These are phyloP conservation scores for Hapalemur alaotrensis DNA, from an alignment of 2,797 vertebrate species.

Conservation along the genomic window DNA sequence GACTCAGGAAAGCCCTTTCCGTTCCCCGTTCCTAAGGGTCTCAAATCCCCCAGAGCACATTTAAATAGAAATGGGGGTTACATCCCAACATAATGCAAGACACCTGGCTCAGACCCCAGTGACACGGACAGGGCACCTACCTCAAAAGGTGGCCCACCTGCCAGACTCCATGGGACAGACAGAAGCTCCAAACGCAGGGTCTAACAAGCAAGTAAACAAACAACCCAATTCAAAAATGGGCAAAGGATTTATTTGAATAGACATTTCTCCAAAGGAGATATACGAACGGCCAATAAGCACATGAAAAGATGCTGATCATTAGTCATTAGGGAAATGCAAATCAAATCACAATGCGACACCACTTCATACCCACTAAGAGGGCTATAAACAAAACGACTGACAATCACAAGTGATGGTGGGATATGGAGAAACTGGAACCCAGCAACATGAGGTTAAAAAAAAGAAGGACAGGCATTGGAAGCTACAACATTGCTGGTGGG, in stretches of 20 bases:
- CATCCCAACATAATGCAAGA: neutral
- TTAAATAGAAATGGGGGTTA: neutral
- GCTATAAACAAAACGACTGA: neutral
- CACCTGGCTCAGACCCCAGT: neutral
- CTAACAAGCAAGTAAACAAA: neutral
- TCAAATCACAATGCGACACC: neutral
- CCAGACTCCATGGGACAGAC: neutral
- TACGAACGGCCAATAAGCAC: neutral
- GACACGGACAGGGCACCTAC: neutral
- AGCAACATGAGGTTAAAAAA: too few species aligned
- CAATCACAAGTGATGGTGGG: neutral
- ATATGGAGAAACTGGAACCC: neutral
- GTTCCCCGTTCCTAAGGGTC: neutral
- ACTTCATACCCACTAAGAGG: neutral
- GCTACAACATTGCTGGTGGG: neutral
- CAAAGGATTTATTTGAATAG: neutral
- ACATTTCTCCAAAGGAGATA: neutral
- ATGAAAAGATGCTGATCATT: neutral
- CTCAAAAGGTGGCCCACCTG: neutral
- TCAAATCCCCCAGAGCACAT: neutral
- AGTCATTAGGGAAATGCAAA: neutral
- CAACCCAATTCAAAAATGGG: neutral
- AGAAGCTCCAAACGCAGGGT: neutral
- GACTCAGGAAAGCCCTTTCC: neutral
- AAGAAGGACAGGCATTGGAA: neutral